A percentile compares a stretch with the other conserved stretches of the same genome.
Conservation (phyloP, 2,113 vertebrate genomes). For the Tragelaphus imberbis region DNA sequence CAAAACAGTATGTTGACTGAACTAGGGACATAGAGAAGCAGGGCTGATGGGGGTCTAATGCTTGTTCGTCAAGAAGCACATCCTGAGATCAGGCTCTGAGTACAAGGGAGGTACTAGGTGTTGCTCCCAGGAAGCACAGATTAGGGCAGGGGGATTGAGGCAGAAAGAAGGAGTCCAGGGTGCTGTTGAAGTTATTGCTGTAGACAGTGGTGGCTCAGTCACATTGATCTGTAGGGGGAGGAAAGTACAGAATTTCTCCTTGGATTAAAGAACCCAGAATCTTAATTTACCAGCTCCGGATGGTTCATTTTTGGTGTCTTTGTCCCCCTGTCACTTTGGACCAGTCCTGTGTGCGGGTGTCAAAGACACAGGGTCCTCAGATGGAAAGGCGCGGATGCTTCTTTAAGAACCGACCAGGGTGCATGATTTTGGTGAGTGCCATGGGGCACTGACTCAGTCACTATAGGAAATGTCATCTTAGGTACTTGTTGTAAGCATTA, state of each 20-base stretch:
- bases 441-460: neutral
- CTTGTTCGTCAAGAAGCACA: neutral
- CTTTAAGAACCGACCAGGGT: neutral
- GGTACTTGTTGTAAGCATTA: neutral
- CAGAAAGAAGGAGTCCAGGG: neutral
- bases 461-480: neutral
- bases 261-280: neutral
- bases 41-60: neutral
- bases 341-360: neutral
- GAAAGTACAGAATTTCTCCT: neutral
- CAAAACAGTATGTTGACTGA: neutral
- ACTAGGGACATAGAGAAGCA: neutral
- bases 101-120: neutral
- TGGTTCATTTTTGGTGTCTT: neutral
- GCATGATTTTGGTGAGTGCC: neutral
- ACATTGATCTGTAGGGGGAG: too few relatives aligned
- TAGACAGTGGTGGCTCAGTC: neutral
- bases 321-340: neutral
- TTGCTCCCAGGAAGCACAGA: neutral
- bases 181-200: neutral
- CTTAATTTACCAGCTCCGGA: neutral
- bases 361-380: too few relatives aligned
- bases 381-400: neutral
- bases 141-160: neutral
- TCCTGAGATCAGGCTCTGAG: neutral